Evolutionary conservation across 37 sponge, comb jelly and placozoan genomes (phyloP).

Genomic region (Theonella swinhoei): DNA sequence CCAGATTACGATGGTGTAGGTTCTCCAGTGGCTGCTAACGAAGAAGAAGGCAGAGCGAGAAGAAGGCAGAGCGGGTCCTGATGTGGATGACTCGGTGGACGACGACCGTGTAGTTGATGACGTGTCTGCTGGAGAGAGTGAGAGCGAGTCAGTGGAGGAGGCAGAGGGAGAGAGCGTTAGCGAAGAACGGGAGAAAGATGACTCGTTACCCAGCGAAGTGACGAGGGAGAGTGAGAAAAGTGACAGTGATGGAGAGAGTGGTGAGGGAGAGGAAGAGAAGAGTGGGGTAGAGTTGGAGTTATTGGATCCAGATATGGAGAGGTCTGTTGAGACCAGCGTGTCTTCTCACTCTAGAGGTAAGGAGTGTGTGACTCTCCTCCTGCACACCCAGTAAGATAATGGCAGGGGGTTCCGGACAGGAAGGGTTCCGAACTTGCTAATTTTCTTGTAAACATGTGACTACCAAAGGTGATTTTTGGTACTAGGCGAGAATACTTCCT

Average conservation of each 20-base stretch:
- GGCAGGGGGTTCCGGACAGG: no score
- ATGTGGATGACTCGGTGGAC: background rate
- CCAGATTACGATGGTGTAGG: slow-evolving; percentile 9
- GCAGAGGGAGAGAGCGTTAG: background rate
- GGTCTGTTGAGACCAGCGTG: background rate
- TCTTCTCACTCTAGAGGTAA: background rate
- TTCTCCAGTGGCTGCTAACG: background rate
- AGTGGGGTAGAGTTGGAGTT: slow-evolving; percentile 15
- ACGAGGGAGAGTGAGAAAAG: background rate
- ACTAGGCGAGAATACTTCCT: no score
- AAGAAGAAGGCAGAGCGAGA: background rate
- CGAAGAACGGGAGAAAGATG: background rate
- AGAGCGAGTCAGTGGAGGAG: slow-evolving; percentile 5
- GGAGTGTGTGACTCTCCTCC: background rate
- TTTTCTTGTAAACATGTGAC: background rate
- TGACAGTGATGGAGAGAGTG: background rate
- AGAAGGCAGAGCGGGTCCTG: background rate
- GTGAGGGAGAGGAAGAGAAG: background rate
- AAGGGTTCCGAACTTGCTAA: background rate
- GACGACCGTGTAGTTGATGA: no score
- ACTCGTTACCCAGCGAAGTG: background rate
- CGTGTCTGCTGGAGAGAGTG: slow-evolving; percentile 1
- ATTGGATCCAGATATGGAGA: background rate
- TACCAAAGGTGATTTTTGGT: no score
- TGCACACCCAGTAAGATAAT: no score